These are phyloP conservation scores for Ooceraea biroi DNA, from an alignment of 1,140 invertebrate genomes.

Conservation along the genomic window DNA sequence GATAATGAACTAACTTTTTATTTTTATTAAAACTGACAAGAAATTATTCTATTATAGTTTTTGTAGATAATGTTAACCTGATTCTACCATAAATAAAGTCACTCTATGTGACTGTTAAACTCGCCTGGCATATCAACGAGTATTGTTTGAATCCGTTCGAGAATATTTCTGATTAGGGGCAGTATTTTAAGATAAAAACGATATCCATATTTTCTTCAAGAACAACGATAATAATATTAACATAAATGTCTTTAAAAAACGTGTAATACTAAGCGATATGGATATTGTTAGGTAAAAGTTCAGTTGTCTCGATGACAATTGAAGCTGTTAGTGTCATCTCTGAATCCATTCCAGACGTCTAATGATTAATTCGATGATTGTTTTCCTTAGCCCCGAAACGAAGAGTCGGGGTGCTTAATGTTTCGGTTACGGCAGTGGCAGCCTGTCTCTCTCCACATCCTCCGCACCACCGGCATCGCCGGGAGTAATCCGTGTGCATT, in stretches of 20 bases:
- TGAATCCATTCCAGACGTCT: too few species aligned
- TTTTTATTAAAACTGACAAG: too few species aligned
- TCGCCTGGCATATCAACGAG: too few species aligned
- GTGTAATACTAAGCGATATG: neutral
- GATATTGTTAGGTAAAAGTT: too few species aligned
- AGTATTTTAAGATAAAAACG: neutral
- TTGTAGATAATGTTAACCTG: too few species aligned
- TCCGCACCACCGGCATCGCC: conserved; percentile 65
- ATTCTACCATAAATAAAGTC: too few species aligned
- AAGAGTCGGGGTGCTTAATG: conserved; percentile 13
- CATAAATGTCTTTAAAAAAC: conserved; percentile 1
- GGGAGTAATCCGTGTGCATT: conserved; percentile 83
- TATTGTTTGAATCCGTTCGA: neutral
- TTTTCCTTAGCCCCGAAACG: neutral
- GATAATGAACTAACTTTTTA: too few species aligned
- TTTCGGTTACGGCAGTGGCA: conserved; percentile 57
- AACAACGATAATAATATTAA: neutral
- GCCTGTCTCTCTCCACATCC: conserved; percentile 64
- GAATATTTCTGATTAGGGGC: too few species aligned
- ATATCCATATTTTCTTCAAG: neutral
- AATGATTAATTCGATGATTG: neutral
- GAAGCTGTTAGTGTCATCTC: too few species aligned
- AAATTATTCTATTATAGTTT: too few species aligned
- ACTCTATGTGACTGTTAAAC: too few species aligned
- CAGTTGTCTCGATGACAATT: too few species aligned